Evolutionary conservation across 2,797 vertebrate species (phyloP), one percentile per base, ranked within the genome.

Genomic region (Chelon auratus): DNA sequence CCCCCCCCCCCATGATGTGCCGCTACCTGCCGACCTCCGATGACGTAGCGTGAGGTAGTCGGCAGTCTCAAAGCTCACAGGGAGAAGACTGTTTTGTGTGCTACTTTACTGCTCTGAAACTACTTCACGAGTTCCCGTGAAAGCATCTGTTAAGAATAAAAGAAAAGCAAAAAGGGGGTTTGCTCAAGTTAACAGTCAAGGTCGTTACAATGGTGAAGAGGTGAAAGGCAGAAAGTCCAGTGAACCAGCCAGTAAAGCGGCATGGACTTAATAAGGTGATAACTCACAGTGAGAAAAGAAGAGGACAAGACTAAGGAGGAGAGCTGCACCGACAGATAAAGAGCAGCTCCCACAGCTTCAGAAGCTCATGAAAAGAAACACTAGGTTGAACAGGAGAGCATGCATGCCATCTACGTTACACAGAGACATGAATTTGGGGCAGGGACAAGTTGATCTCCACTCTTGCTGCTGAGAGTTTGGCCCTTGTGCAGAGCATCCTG

Each of bases 161-260:
- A 52, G 1, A 24, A 63, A 3, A 39, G 10, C 7, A 10, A 63
- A 39, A 61, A 54, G n/a, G 20, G 13, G n/a, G 17, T 15, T 54
- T 5, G 62, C 24, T 86, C 26, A 17, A 74, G 65, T 87, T 88
- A 92, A 93, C 89, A 90, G 88, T 92, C 88, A 80, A 24, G 65
- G 89, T 90, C 81, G 36, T 87, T 82, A 82, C 62, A 72, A 80
- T 58, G 80, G 70, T 64, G 61, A 77, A 62, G 73, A 78, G 59
- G 69, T 70, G 78, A 76, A 90, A 91, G 87, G 91, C 89, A 85
- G 80, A 71, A 87, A 87, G 87, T 88, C 91, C 83, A 80, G 77
- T 56, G 22, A 83, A 73, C 70, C 80, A 43, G 81, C 78, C 51
- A 2, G 83, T 81, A 62, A 58, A 68, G 78, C 33, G 40, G 80